Conservation (phyloP, 2,797 vertebrate genomes). For the Hyperoplus lanceolatus region DNA sequence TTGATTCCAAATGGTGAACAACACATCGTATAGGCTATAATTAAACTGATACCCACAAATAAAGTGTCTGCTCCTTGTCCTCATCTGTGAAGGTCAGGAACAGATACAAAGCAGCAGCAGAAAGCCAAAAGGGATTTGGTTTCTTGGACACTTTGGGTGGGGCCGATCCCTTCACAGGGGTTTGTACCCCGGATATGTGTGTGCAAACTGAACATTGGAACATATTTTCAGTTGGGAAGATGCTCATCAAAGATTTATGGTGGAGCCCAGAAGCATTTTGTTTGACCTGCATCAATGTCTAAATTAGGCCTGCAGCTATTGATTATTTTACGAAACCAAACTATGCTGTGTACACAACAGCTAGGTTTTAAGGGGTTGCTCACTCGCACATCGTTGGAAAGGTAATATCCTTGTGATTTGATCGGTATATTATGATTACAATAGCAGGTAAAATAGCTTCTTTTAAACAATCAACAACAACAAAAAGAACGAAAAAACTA, state of each 20-base stretch:
- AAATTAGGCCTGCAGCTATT: background rate
- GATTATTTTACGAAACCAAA: no score
- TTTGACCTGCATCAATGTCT: background rate
- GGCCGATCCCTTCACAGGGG: conserved; percentile 23
- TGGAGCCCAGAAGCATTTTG: background rate
- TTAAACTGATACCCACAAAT: conserved; percentile 41
- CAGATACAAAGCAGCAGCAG: conserved; percentile 36
- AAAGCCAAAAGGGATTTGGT: conserved; percentile 26
- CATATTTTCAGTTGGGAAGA: conserved; percentile 19
- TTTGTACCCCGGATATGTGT: conserved; percentile 10
- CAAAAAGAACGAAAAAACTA: no score
- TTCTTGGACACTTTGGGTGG: conserved; percentile 33
- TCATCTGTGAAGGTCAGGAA: conserved; percentile 53
- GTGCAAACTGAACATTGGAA: conserved; percentile 11
- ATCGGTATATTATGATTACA: no score
- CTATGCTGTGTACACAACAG: no score
- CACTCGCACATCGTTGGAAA: no score
- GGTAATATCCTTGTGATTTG: no score
- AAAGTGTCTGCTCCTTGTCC: conserved; percentile 31
- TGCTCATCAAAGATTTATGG: conserved; percentile 44
- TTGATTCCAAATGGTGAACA: conserved; percentile 51
- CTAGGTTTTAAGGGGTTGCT: no score
- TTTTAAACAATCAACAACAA: no score
- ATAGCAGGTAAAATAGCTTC: no score
- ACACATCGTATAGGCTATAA: conserved; percentile 32